Percentiles rank a stretch among this genome's conserved stretches.
Evolutionary conservation across 2,797 vertebrate species (phyloP).

Genomic region (Tolypeutes matacus): DNA sequence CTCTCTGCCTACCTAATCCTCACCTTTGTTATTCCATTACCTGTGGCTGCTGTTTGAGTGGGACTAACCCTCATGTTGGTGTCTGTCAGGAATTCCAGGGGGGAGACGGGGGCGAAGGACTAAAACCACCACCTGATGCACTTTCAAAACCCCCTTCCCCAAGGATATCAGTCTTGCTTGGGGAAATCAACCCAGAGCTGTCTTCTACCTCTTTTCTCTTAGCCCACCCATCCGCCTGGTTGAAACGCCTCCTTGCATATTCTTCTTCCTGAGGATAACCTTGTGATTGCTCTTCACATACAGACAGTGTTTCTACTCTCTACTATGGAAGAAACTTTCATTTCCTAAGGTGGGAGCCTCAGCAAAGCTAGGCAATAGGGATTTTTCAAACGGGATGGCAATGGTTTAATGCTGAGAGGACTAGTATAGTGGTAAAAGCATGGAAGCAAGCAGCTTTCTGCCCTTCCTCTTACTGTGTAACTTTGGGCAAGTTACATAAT

Average conservation of each 20-base stretch:
- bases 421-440: fast-evolving
- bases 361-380: neutral
- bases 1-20: neutral
- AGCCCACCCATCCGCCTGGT: neutral
- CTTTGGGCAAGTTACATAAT: neutral
- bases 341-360: neutral
- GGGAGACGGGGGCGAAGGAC: no score
- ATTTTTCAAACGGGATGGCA: neutral
- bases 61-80: fast-evolving
- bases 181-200: fast-evolving
- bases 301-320: neutral
- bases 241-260: neutral
- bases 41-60: neutral
- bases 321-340: neutral
- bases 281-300: neutral
- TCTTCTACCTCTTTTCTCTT: neutral
- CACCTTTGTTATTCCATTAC: neutral
- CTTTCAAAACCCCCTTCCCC: fast-evolving
- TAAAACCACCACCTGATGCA: neutral
- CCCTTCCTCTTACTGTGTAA: neutral
- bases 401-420: neutral
- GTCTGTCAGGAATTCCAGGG: neutral
- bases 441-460: neutral
- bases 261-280: neutral
- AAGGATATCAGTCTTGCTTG: fast-evolving